These are phyloP conservation scores for Conger conger DNA, from an alignment of 2,113 vertebrate species.

Conservation along the genomic window DNA sequence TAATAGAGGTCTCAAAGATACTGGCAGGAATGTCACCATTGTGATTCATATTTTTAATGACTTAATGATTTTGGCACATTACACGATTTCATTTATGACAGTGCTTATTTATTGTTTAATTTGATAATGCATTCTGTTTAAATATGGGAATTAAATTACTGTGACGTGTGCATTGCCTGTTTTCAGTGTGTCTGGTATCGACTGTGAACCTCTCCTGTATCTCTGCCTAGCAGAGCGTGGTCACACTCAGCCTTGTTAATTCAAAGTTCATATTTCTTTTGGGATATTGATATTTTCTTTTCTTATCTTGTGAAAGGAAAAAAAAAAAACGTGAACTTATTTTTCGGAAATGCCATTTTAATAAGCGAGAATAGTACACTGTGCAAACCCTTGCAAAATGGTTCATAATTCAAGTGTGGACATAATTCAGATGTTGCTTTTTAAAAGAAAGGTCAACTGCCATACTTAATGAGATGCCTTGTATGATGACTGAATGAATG, in stretches of 20 bases:
- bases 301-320: background rate
- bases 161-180: background rate
- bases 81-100: background rate
- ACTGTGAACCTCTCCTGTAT: background rate
- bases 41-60: background rate
- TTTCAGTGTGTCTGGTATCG: background rate
- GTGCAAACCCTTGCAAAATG: background rate
- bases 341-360: background rate
- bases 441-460: too few species aligned
- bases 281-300: too few species aligned
- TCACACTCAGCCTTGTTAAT: background rate
- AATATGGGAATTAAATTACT: background rate
- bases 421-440: too few species aligned
- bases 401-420: too few species aligned
- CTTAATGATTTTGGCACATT: background rate
- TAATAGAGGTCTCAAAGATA: background rate
- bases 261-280: background rate
- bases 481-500: background rate
- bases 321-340: background rate
- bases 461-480: background rate
- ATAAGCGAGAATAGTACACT: background rate
- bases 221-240: background rate
- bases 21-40: background rate
- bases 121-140: background rate
- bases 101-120: background rate